Conservation (phyloP, 2,888 invertebrate genomes). For the Parnassius smintheus region DNA sequence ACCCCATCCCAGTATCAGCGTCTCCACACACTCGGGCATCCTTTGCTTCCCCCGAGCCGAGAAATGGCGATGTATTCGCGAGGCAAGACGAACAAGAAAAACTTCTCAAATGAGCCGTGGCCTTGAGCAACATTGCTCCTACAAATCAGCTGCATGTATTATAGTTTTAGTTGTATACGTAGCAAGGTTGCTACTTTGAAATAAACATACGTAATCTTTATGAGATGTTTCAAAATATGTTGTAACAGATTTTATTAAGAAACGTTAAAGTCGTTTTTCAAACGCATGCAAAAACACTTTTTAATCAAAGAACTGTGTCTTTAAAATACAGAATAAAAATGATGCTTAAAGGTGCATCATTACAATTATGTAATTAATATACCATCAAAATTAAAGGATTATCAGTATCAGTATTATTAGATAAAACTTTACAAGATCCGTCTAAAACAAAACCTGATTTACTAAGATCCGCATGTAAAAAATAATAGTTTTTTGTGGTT, state of each 20-base stretch:
- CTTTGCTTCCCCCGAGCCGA: slow-evolving; percentile 50
- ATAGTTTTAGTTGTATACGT: not conserved
- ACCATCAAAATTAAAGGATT: no score
- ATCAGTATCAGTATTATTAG: not conserved
- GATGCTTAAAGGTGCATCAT: not conserved
- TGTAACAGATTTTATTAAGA: not conserved
- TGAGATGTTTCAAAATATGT: not conserved
- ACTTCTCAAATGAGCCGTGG: slow-evolving; percentile 49
- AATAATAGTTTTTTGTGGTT: not conserved
- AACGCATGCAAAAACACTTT: not conserved
- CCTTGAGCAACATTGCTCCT: slow-evolving; percentile 5
- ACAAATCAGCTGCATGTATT: not conserved
- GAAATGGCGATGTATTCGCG: slow-evolving; percentile 54
- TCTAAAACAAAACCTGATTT: no score
- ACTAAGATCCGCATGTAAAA: not conserved
- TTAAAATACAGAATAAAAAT: not conserved
- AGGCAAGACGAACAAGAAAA: slow-evolving; percentile 62
- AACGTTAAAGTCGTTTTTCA: not conserved
- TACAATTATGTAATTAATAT: not conserved
- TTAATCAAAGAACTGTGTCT: not conserved
- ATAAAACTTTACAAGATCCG: not conserved
- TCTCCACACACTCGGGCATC: slow-evolving; percentile 55
- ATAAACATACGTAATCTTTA: not conserved
- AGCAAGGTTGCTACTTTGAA: slow-evolving; percentile 1
- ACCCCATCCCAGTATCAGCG: slow-evolving; percentile 59